A percentile compares a stretch with the other conserved stretches of the same genome.
Conservation (phyloP, 2,888 invertebrate genomes). For the Euzetes globulus region DNA sequence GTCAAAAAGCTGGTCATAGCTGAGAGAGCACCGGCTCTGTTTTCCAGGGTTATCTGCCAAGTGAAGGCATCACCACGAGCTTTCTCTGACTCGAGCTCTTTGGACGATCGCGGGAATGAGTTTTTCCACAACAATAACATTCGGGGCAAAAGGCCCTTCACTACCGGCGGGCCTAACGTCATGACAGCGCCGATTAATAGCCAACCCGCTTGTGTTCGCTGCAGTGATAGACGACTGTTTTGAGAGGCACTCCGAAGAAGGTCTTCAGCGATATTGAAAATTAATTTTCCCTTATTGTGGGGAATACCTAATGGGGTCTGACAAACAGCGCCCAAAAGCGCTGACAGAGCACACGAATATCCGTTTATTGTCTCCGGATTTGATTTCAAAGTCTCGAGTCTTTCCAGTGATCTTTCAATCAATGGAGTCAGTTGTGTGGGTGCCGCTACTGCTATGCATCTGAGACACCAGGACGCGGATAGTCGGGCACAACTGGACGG, state of each 20-base stretch:
- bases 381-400: constrained; percentile 77
- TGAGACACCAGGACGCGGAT: constrained; percentile 88
- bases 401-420: constrained; percentile 78
- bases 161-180: constrained; percentile 85
- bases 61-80: constrained; percentile 93
- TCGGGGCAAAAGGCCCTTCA: constrained; percentile 79
- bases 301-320: constrained; percentile 88
- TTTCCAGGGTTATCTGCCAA: constrained; percentile 97
- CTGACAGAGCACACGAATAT: constrained; percentile 86
- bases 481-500: constrained; percentile 87
- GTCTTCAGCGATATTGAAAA: constrained; percentile 96
- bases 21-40: constrained; percentile 88
- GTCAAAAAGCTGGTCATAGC: constrained; percentile 88
- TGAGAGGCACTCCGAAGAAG: constrained; percentile 89
- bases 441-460: constrained; percentile 83
- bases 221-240: constrained; percentile 86
- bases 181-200: constrained; percentile 91
- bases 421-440: constrained; percentile 90
- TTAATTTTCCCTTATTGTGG: constrained; percentile 87
- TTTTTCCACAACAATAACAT: constrained; percentile 94
- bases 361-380: constrained; percentile 64
- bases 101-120: constrained; percentile 90
- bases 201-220: constrained; percentile 96
- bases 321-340: constrained; percentile 82
- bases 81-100: constrained; percentile 95